phyloP scores from a whole-genome alignment of 2,113 vertebrate genomes.

The Acrocephalus kingi region DNA sequence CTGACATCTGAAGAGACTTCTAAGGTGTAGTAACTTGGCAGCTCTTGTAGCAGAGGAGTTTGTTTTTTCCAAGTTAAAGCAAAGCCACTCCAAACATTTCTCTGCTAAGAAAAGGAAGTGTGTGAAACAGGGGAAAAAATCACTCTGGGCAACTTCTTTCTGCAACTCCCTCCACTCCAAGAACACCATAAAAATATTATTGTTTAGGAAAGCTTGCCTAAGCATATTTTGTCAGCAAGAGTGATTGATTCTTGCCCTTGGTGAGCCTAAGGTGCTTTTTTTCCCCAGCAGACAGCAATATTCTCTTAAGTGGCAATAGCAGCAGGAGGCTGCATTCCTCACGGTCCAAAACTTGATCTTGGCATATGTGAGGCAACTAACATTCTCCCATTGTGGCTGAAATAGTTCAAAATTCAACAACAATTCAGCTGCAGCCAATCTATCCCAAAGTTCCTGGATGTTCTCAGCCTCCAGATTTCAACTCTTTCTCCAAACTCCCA shows the following conservation, averaged over 20 bases:
- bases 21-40: neutral
- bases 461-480: neutral
- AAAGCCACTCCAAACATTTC: neutral
- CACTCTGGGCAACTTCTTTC: neutral
- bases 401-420: neutral
- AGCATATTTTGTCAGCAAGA: neutral
- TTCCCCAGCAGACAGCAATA: neutral
- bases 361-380: neutral
- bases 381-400: neutral
- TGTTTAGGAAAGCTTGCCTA: neutral
- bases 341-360: neutral
- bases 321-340: neutral
- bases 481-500: neutral
- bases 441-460: neutral
- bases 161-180: rapidly evolving
- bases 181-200: neutral
- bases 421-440: neutral
- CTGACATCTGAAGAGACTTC: conserved; percentile 1
- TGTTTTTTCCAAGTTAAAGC: neutral
- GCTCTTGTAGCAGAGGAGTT: neutral
- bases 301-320: neutral
- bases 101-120: neutral
- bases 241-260: neutral
- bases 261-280: neutral
- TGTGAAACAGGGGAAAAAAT: neutral